Evolutionary conservation across 2,888 invertebrate species (phyloP).

Genomic region (Chouioia cunea): DNA sequence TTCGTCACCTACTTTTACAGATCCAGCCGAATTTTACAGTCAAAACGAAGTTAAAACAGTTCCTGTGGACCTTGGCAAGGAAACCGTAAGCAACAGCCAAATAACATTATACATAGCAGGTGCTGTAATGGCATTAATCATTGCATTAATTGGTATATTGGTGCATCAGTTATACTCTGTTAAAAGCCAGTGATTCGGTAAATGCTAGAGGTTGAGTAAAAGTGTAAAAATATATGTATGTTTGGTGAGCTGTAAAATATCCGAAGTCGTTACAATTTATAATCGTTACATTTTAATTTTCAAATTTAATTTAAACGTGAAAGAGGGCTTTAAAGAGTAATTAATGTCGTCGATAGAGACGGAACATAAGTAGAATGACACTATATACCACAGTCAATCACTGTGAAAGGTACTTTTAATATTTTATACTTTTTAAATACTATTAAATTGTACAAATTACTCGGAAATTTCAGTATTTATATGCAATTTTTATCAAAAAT

Average conservation of each 20-base stretch:
- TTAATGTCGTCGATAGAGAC: neutral
- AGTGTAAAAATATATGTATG: constrained; percentile 41
- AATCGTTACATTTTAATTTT: constrained; percentile 24
- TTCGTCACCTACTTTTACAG: constrained; percentile 51
- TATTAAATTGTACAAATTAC: constrained; percentile 38
- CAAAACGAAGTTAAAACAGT: constrained; percentile 67
- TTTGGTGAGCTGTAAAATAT: constrained; percentile 45
- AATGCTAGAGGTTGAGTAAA: constrained; percentile 39
- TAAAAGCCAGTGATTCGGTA: too few relatives aligned
- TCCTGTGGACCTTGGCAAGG: constrained; percentile 71
- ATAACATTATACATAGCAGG: constrained; percentile 73
- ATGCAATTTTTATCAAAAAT: constrained; percentile 34
- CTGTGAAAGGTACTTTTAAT: constrained; percentile 11
- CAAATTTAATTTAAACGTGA: constrained; percentile 23
- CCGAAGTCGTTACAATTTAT: constrained; percentile 40
- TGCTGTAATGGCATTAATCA: constrained; percentile 75
- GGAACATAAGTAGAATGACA: constrained; percentile 15
- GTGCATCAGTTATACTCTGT: constrained; percentile 67
- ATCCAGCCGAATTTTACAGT: constrained; percentile 67
- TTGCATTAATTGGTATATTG: constrained; percentile 75
- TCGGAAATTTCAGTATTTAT: constrained; percentile 40
- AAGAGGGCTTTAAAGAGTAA: constrained; percentile 6
- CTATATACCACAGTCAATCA: constrained; percentile 5
- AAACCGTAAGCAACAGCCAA: constrained; percentile 72
- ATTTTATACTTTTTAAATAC: constrained; percentile 39